Evolutionary conservation across 1,140 invertebrate species (phyloP).

Genomic region (Heliconius eleuchia): DNA sequence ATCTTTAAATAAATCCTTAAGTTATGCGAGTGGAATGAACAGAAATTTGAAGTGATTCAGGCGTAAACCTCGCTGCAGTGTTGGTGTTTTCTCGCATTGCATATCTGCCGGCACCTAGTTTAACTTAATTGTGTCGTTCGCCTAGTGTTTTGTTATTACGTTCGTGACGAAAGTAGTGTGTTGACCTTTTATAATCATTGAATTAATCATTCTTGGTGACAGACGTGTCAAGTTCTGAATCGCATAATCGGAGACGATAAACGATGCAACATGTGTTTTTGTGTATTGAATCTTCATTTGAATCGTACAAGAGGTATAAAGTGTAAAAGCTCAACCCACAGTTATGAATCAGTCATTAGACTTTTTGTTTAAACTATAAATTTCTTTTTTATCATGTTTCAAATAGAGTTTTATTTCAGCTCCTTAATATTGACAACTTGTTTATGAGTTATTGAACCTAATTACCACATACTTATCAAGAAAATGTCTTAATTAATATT

Average conservation of each 20-base stretch:
- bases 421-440: background rate
- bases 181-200: slow-evolving; percentile 41
- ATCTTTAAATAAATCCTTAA: slow-evolving; percentile 65
- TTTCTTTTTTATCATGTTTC: background rate
- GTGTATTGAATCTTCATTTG: slow-evolving; percentile 38
- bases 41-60: slow-evolving; percentile 51
- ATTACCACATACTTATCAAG: background rate
- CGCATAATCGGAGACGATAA: slow-evolving; percentile 51
- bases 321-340: background rate
- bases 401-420: background rate
- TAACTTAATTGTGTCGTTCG: slow-evolving; percentile 57
- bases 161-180: slow-evolving; percentile 50
- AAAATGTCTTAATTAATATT: background rate
- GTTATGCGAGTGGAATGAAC: slow-evolving; percentile 55
- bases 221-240: slow-evolving; percentile 48
- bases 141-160: slow-evolving; percentile 53
- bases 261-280: slow-evolving; percentile 64
- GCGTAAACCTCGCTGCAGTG: slow-evolving; percentile 43
- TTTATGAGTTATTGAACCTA: background rate
- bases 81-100: slow-evolving; percentile 57
- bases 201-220: slow-evolving; percentile 31
- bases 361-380: background rate
- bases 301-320: slow-evolving; percentile 14
- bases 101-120: slow-evolving; percentile 67
- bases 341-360: slow-evolving; percentile 11